Base-by-base conservation (phyloP, 2,888 invertebrate species). In the Drosophila niveifrons region DNA sequence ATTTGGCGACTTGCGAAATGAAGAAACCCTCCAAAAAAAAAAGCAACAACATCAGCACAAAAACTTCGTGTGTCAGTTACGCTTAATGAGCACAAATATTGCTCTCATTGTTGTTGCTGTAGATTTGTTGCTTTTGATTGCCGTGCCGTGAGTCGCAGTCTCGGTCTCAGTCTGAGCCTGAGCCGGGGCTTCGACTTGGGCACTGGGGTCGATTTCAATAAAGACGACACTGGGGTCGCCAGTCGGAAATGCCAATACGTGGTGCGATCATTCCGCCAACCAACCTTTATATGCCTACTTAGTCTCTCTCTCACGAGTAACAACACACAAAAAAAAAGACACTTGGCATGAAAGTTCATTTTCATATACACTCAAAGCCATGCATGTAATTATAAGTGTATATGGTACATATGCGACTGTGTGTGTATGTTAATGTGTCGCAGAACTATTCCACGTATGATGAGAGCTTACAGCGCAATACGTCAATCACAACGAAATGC, bases 31-130 rank as follows among this genome's bases (percentile, higher is more conserved):
- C 82, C 44, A 83, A 82, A 83, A 72, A 72, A 67, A 71, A 65
- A 39, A 75, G 70, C 75, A 65, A 66, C 57, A 66, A 61, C 64
- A 56, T 46, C 44, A 17, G 43, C 31, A 70, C 53, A 72, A 65
- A 65, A 77, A 81, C 89, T 75, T 90, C 90, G 90, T 89, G 90
- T 90, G 91, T 90, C 90, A 90, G 90, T 90, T 90, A 90, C 90
- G 90, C 90, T 90, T 89, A 90, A 87, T 90, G 90, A 90, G 91
- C 90, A 90, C 88, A 89, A 85, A 85, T 88, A 88, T 89, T 88
- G 86, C 88, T 89, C 88, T 82, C 81, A 78, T 85, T 89, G 88
- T 74, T 80, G 88, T 72, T 77, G 87, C 69, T 88, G 86, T 70
- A 80, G 78, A 86, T 83, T 86, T 86, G 69, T 78, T 87, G 69